Base-by-base conservation (phyloP, 1,140 invertebrate species). In the Drosophila bocqueti region DNA sequence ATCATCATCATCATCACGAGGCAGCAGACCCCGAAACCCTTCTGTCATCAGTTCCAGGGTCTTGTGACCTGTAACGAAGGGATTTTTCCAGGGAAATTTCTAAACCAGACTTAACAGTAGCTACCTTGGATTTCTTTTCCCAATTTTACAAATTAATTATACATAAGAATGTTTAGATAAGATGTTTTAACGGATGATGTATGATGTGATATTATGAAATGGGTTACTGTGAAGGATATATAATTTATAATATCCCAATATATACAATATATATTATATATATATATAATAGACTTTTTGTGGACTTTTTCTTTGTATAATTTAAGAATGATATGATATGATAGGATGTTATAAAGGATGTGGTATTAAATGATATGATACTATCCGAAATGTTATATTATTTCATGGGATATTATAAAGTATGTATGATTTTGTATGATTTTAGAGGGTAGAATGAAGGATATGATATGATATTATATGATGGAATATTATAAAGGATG, bases 71-170 rank as follows among this genome's bases (percentile, higher is more conserved):
- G 24, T 11, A 29, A 10, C 9, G 11, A 63, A 47, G 55, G 72
- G 61, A 54, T 42, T 69, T 77, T 77, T 77, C 74, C 64, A n/a
- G 11, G 18, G 45, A 61, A 60, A 57, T 46, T 26, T 47, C 29
- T 46, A 38, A 50, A 10, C 45, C 11, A 9, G 29, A 1, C 13
- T 9, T 15, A 7, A 13, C 11, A 34, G 11, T 34, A n/a, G 21
- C 24, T 16, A 10, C 8, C 21, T 16, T 49, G 4, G 10, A 3
- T 5, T 5, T 1, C 0, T 11, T 52, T 18, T 31, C 2, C 10
- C n/a, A 18, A 18, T 18, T 31, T 13, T 6, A 10, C 18, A 45
- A 45, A 45, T 49, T 26, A 26, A 16, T 10, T 29, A 29, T 0
- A 46, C 21, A 46, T 21, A 21, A 8, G 40, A 8, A 40, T 2